Percentiles rank a stretch among this genome's conserved stretches.
phyloP scores from a whole-genome alignment of 1,140 invertebrate genomes.

The Amyelois transitella region DNA sequence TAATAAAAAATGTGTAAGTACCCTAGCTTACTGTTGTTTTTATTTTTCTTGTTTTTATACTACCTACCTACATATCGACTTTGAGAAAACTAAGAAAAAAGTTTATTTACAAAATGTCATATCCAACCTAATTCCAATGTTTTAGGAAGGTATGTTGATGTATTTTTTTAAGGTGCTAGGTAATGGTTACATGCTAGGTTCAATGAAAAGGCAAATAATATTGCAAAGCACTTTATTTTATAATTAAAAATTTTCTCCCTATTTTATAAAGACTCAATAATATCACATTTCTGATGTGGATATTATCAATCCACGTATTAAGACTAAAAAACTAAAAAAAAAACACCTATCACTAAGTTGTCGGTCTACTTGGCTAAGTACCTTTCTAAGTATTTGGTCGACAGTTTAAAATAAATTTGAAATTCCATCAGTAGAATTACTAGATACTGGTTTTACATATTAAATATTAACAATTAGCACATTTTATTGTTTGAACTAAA shows the following conservation, averaged over 20 bases:
- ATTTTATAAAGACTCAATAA: conserved; percentile 75
- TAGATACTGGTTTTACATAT: neutral
- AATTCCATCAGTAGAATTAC: neutral
- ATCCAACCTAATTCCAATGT: too few species aligned
- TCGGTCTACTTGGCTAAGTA: conserved; percentile 47
- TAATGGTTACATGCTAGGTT: neutral
- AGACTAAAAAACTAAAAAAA: conserved; percentile 44
- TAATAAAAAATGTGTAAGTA: too few species aligned
- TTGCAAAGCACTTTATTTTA: conserved; percentile 60
- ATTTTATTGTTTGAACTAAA: neutral
- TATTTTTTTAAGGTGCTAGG: too few species aligned
- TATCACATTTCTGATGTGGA: conserved; percentile 76
- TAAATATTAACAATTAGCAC: neutral
- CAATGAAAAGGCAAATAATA: conserved; percentile 23
- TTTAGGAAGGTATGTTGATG: too few species aligned
- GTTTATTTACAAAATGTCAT: too few species aligned
- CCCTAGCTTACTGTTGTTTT: too few species aligned
- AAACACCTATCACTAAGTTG: conserved; percentile 32
- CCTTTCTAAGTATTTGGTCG: conserved; percentile 16
- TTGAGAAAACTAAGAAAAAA: too few species aligned
- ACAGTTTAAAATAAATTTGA: neutral
- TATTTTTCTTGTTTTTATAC: too few species aligned
- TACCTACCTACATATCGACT: too few species aligned
- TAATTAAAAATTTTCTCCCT: conserved; percentile 45
- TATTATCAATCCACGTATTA: conserved; percentile 73